These are phyloP conservation scores for Lota lota DNA, from an alignment of 2,113 vertebrate genomes.

Conservation along the genomic window DNA sequence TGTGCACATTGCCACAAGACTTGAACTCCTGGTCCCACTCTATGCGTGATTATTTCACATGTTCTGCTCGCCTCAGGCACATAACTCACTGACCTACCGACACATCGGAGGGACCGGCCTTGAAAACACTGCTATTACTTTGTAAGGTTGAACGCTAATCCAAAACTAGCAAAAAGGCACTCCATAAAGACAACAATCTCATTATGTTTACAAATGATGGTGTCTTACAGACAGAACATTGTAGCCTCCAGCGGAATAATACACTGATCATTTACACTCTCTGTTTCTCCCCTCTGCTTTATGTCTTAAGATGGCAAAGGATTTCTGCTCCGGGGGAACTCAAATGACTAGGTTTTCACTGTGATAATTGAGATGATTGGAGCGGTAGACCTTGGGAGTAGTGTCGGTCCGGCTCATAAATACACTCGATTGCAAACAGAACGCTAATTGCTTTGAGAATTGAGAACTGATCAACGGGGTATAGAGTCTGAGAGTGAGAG, in stretches of 20 bases:
- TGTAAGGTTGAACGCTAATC: no score
- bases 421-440: slow-evolving; percentile 32
- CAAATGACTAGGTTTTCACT: no score
- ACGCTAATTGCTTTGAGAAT: slow-evolving; percentile 36
- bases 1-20: background rate
- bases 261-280: background rate
- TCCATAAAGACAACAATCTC: no score
- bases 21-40: background rate
- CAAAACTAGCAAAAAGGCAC: no score
- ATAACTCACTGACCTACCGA: no score
- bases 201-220: background rate
- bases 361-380: slow-evolving; percentile 6
- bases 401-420: slow-evolving; percentile 21
- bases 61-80: background rate
- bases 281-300: background rate
- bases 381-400: slow-evolving; percentile 34
- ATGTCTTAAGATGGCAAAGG: background rate
- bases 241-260: background rate
- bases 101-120: no score
- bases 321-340: no score
- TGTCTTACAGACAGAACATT: background rate
- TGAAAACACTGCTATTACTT: no score
- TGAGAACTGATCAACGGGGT: slow-evolving; percentile 10
- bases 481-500: slow-evolving; percentile 5
- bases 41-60: background rate